A percentile compares a stretch with the other conserved stretches of the same genome.
These are phyloP conservation scores for Xenus cinereus DNA, from an alignment of 2,113 vertebrate genomes.

Conservation along the genomic window DNA sequence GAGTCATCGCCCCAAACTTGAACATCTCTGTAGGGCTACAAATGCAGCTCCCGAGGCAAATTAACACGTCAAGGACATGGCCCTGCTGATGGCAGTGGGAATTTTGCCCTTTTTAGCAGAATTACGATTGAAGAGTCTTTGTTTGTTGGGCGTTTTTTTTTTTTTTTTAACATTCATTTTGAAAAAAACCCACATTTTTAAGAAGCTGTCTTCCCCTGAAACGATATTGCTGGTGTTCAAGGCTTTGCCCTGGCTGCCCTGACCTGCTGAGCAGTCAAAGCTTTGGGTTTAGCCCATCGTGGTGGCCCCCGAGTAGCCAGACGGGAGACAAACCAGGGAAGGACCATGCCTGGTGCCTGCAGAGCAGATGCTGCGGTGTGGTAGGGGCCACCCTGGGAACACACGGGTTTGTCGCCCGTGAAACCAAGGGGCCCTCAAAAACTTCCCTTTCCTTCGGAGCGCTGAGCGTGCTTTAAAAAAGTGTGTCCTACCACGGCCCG, in stretches of 20 bases:
- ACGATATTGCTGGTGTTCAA: not conserved
- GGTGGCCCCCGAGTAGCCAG: not conserved
- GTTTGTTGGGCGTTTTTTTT: too few relatives aligned
- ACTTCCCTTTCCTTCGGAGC: not conserved
- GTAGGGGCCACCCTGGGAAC: not conserved
- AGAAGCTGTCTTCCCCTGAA: not conserved
- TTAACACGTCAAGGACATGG: not conserved
- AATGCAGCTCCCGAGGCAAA: not conserved
- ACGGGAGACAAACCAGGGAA: not conserved
- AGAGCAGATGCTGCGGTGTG: not conserved
- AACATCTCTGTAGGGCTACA: not conserved
- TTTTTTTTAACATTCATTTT: not conserved
- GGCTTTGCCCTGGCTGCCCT: not conserved
- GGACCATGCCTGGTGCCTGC: not conserved
- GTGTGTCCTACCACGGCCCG: rapidly evolving
- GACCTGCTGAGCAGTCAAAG: not conserved
- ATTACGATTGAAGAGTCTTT: not conserved
- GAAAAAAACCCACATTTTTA: not conserved
- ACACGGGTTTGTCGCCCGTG: rapidly evolving
- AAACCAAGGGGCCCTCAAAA: not conserved
- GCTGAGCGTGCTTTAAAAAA: not conserved
- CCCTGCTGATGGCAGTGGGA: not conserved
- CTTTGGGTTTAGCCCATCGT: not conserved
- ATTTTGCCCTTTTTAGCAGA: not conserved
- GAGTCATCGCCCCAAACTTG: not conserved